Base-by-base conservation (phyloP, 1,140 invertebrate species). In the Trichonephila clavipes region DNA sequence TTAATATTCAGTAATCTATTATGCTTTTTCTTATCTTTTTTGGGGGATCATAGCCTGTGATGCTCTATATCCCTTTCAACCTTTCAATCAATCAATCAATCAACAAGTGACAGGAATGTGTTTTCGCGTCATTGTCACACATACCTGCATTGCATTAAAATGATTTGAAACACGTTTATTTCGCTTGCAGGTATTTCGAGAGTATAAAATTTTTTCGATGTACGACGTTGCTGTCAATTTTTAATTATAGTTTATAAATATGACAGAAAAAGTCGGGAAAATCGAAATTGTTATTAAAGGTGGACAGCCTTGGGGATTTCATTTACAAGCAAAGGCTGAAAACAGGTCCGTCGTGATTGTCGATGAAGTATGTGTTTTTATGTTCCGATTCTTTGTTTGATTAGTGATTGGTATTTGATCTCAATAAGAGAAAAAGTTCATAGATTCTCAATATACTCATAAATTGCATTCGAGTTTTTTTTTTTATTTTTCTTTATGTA, bases 261-360 rank as follows among this genome's bases (percentile, higher is more conserved):
- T 87, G 85, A 16, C 58, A 18, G 59, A 87, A 61, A 61, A 62
- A 64, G 59, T 59, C 58, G 44, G 82, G 24, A 85, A 85, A 59
- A 24, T 87, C 66, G 77, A 91, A 85, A 83, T 91, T 24, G 90
- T 91, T 62, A 96, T 98, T 94, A 97, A 97, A 95, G 98, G 98
- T 94, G 98, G 98, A 89, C 97, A 97, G 95, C 98, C 98, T 92
- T 98, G 98, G 98, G 98, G 98, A 95, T 98, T 98, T 96, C 97
- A 98, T 87, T 97, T 98, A 97, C 97, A 98, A 95, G 98, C 77
- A 5, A 62, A 77, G 51, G 28, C 24, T 21, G 72, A 91, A 83
- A 83, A 91, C 90, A 77, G 90, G 21, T 62, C 59, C 19, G 21
- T 64, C 58, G 59, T 91, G 40, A 91, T 64, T 59, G 81, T 91